Conservation (phyloP, 2,797 vertebrate species). For the Dipus sagitta region DNA sequence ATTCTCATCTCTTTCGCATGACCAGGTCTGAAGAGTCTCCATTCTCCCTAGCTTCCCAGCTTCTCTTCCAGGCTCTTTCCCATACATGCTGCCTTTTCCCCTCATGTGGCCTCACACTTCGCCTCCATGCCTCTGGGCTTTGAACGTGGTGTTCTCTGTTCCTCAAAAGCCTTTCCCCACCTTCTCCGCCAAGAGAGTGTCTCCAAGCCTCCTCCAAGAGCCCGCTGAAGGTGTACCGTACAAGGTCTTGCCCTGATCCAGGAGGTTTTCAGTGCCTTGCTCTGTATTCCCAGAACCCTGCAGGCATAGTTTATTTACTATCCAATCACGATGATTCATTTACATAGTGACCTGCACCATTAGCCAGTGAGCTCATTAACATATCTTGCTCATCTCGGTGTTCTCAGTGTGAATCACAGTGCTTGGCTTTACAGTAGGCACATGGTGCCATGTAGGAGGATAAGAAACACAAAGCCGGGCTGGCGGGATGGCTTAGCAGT, state of each 20-base stretch:
- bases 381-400: neutral
- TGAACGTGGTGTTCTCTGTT: neutral
- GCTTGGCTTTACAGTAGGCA: neutral
- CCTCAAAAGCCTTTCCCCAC: neutral
- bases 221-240: neutral
- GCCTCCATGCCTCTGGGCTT: neutral
- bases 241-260: neutral
- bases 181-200: neutral
- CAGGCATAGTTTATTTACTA: neutral
- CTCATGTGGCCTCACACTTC: neutral
- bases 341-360: neutral
- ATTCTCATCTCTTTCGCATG: neutral
- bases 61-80: neutral
- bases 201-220: conserved; percentile 13
- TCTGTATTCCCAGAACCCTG: neutral
- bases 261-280: neutral
- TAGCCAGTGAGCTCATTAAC: neutral
- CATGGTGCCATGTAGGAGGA: neutral
- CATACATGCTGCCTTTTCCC: neutral
- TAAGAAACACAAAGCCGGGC: neutral
- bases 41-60: neutral
- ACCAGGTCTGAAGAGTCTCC: neutral
- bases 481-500: too few species aligned
- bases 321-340: neutral
- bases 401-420: neutral